Evolutionary conservation across 2,888 invertebrate species (phyloP).

Genomic region (Anorthoa munda): DNA sequence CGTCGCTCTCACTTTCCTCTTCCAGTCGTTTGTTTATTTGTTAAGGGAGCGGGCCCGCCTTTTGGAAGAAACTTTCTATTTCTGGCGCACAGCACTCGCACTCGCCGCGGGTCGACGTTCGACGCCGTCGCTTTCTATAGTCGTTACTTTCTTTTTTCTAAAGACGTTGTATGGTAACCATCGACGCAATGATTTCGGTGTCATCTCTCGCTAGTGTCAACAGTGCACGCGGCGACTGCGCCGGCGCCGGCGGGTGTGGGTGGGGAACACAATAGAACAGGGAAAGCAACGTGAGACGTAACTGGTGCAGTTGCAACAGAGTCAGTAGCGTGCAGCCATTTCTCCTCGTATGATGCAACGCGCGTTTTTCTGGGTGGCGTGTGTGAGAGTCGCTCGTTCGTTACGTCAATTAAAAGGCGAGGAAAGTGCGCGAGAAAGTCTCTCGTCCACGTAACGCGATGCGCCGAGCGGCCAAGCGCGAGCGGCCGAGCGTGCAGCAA

Average conservation of each 20-base stretch:
- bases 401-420: slow-evolving; percentile 90
- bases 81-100: slow-evolving; percentile 86
- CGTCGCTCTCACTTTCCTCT: slow-evolving; percentile 89
- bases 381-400: slow-evolving; percentile 88
- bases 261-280: slow-evolving; percentile 84
- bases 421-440: slow-evolving; percentile 90
- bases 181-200: slow-evolving; percentile 75
- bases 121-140: slow-evolving; percentile 88
- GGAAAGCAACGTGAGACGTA: slow-evolving; percentile 84
- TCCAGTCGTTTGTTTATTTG: slow-evolving; percentile 88
- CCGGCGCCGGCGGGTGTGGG: slow-evolving; percentile 50
- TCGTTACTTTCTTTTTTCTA: slow-evolving; percentile 89
- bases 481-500: slow-evolving; percentile 71
- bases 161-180: slow-evolving; percentile 75
- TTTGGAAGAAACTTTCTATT: slow-evolving; percentile 90
- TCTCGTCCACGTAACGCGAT: slow-evolving; percentile 82
- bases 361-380: slow-evolving; percentile 86
- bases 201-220: slow-evolving; percentile 73
- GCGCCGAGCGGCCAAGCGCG: slow-evolving; percentile 71
- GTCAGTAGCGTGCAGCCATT: slow-evolving; percentile 88
- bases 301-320: slow-evolving; percentile 87
- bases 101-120: slow-evolving; percentile 88
- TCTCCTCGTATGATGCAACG: slow-evolving; percentile 89
- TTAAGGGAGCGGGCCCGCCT: slow-evolving; percentile 84
- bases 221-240: slow-evolving; percentile 64